Percentiles rank a stretch among this genome's conserved stretches.
Evolutionary conservation across 2,113 vertebrate genomes (phyloP).

Genomic region (Ailuropoda melanoleuca): DNA sequence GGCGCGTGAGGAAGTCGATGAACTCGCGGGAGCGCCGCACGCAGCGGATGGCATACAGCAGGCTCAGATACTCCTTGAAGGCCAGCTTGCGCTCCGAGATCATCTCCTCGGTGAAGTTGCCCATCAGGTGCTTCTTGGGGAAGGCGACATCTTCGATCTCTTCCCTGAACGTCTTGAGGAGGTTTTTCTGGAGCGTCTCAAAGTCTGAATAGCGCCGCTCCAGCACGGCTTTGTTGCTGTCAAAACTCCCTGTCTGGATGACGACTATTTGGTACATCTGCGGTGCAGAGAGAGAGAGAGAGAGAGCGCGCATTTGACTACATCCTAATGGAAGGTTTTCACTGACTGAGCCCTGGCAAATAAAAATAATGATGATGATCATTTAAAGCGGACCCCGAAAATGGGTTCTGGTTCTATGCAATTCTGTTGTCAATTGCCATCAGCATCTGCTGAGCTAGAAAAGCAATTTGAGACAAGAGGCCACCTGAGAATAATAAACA

Average conservation of each 20-base stretch:
- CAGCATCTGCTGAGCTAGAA: neutral
- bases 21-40: constrained; percentile 87
- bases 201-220: constrained; percentile 95
- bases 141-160: constrained; percentile 93
- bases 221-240: constrained; percentile 86
- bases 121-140: constrained; percentile 88
- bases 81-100: constrained; percentile 89
- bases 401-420: accelerated
- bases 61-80: constrained; percentile 91
- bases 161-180: constrained; percentile 88
- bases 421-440: neutral
- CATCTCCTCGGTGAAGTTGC: constrained; percentile 89
- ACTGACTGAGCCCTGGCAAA: neutral
- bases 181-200: constrained; percentile 87
- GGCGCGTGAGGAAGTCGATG: constrained; percentile 88
- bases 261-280: constrained; percentile 93
- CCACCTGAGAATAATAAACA: neutral
- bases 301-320: neutral
- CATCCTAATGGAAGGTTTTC: neutral
- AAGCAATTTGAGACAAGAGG: neutral
- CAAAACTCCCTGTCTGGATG: constrained; percentile 94
- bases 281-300: neutral
- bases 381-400: neutral
- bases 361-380: accelerated
- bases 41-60: constrained; percentile 85